Evolutionary conservation across 2,888 invertebrate species (phyloP), one percentile per base, ranked within the genome.

Genomic region (Actias luna): DNA sequence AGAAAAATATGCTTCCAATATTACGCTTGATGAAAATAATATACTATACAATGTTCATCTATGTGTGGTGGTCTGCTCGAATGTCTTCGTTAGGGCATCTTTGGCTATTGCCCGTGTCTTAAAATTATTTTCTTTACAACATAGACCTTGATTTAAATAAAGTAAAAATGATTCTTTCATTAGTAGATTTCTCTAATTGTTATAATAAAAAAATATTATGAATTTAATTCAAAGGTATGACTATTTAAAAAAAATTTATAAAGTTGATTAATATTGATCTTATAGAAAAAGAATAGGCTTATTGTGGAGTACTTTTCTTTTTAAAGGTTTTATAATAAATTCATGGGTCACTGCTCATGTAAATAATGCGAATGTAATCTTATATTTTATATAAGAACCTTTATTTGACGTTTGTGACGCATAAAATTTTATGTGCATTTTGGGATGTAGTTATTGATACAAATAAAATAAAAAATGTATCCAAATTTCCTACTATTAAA

Each of bases 1-100:
- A 79, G 84, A 84, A 87, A 88, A 88, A 87, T 82, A 83, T 84
- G 91, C 92, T 92, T 89, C 92, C 92, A 91, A 92, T 92, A 78
- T 92, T 92, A 92, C 91, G 89, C 89, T 78, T 71, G 78, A 75
- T 75, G 77, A 81, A 79, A 84, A 85, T 88, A 89, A 89, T 88
- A 87, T 29, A 55, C 29, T 29, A 16, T 29, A 86, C 83, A 84
- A 81, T 70, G 71, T 63, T 67, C 67, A 64, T 64, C 68, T 71
- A 71, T 74, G 76, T 78, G 77, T 79, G 80, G 61, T 61, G 61
- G 61, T 61, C 61, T 57, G 18, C 29, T 36, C 55, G 18, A 8
- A 39, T 61, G 18, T 25, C 5, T 57, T 57, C 25, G 7, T 57
- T 57, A 27, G 18, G 46, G 12, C 22, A 46, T 46, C 22, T 8